Base-by-base conservation (phyloP, 2,113 vertebrate species). In the Pelvicachromis taeniatus region DNA sequence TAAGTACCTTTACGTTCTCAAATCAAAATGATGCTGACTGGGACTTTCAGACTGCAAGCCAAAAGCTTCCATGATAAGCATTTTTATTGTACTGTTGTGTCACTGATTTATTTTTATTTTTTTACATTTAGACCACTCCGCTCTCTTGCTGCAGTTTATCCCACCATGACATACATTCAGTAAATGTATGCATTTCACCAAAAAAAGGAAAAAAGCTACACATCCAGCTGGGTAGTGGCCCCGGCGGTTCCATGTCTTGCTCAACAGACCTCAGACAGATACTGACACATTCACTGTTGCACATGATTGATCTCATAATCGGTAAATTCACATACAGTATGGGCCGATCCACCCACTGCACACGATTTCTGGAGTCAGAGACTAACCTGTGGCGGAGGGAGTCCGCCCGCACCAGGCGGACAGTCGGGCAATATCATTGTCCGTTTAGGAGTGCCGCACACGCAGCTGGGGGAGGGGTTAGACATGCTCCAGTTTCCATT, bases 401-500 rank as follows among this genome's bases (percentile, higher is more conserved):
- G 95, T 0, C 98, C 98, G 0, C 99, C 98, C 1, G 98, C 98
- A 1, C 97, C 98, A 1, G 94, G 92, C 0, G 97, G 97, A 73
- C 99, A 99, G 90, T 97, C 95, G 0, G 99, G 98, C 31, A 99
- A 90, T 96, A 99, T 98, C 94, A 97, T 97, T 78, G 96, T 96
- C 55, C 96, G 96, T 88, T 95, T 88, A 9, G 97, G 96, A 3
- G 93, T 98, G 94, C 97, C 97, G 89, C 99, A 99, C 83, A 97
- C 94, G 0, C 99, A 99, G 26, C 96, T 55, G 0, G 99, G 99
- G 1, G 98, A 99, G 31, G 99, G 98, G 92, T 98, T 97, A 80
- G 97, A 92, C 97, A 99, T 97, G 31, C 94, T 97, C 99, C 99
- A 99, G 91, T 99, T 99, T 29, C 98, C 97, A 2, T 97, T 96